Evolutionary conservation across 2,797 vertebrate genomes (phyloP).

Genomic region (Picus viridis): DNA sequence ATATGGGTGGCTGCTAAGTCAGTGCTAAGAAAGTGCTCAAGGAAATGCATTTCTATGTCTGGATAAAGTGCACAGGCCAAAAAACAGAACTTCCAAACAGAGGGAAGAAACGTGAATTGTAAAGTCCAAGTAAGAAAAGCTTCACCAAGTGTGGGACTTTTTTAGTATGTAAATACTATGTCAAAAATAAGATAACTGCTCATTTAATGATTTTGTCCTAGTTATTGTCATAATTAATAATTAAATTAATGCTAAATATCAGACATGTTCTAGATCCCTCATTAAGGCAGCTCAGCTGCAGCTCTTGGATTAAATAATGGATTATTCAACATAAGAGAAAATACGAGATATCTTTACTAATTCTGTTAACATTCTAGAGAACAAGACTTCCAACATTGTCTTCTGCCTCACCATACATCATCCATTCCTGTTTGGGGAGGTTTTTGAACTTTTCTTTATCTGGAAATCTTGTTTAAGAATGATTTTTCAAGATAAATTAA

Average conservation of each 20-base stretch:
- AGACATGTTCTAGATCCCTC: not conserved
- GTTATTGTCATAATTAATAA: not conserved
- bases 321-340: not conserved
- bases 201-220: not conserved
- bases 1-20: not conserved
- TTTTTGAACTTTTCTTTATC: slow-evolving; percentile 23
- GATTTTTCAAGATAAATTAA: slow-evolving; percentile 7
- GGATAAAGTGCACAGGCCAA: slow-evolving; percentile 22
- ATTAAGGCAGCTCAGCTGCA: not conserved
- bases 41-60: not conserved
- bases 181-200: not conserved
- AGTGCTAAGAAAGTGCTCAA: not conserved
- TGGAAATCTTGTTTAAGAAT: not conserved
- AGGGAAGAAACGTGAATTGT: not conserved
- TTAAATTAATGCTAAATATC: not conserved
- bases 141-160: not conserved
- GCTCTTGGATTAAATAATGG: not conserved
- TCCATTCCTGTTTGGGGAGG: not conserved
- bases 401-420: not conserved
- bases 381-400: not conserved
- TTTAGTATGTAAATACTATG: not conserved
- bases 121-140: not conserved
- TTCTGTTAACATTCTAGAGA: not conserved
- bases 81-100: not conserved
- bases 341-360: not conserved